phyloP scores from a whole-genome alignment of 2,797 vertebrate genomes.

The Xyrichtys novacula region DNA sequence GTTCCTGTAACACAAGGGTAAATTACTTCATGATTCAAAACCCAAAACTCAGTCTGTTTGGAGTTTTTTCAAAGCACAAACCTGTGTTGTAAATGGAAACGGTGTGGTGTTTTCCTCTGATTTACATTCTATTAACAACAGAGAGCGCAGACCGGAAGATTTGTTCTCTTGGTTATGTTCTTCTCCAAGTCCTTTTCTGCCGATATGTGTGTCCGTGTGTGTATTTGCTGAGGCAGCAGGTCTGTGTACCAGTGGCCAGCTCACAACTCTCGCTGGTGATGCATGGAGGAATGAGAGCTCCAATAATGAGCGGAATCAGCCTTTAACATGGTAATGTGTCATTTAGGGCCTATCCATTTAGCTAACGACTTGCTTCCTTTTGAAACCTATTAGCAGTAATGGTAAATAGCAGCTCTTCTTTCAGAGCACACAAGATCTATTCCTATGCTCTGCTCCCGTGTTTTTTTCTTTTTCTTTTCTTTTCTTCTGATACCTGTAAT shows the following conservation, averaged over 20 bases:
- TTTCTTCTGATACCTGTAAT: background rate
- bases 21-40: constrained; percentile 6
- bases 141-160: constrained; percentile 5
- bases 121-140: constrained; percentile 31
- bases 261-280: constrained; percentile 66
- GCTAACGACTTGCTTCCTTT: constrained; percentile 79
- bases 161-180: constrained; percentile 22
- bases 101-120: constrained; percentile 11
- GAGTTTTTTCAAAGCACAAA: constrained; percentile 19
- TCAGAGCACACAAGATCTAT: constrained; percentile 61
- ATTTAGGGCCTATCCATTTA: constrained; percentile 80
- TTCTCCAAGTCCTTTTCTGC: background rate
- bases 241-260: constrained; percentile 51
- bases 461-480: constrained; percentile 20
- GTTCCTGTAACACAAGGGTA: constrained; percentile 11
- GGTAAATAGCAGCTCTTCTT: constrained; percentile 72
- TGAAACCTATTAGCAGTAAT: constrained; percentile 81
- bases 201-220: constrained; percentile 6
- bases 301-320: constrained; percentile 79
- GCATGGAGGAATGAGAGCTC: constrained; percentile 73
- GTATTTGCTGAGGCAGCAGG: constrained; percentile 72
- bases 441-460: constrained; percentile 13
- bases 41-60: constrained; percentile 2
- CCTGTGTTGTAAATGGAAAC: constrained; percentile 12
- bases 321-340: constrained; percentile 82